Evolutionary conservation across 64 coral and sea anemone species (phyloP).

Genomic region (Stichodactyla mertensii): DNA sequence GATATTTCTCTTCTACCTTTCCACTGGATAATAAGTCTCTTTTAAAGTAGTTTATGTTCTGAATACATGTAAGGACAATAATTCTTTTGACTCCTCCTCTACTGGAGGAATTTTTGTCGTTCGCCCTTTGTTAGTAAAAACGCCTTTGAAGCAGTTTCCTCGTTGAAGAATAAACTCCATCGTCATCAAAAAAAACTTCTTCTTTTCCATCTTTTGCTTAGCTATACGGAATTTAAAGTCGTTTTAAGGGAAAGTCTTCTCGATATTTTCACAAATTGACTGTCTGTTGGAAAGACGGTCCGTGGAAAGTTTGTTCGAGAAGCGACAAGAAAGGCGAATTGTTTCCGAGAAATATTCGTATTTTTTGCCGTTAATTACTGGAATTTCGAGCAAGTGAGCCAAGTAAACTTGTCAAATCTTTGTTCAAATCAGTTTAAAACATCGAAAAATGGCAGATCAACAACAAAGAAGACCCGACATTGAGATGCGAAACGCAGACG

Average conservation of each 20-base stretch:
- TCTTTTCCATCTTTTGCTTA: not conserved
- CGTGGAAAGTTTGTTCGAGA: not conserved
- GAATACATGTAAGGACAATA: too few relatives aligned
- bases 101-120: too few relatives aligned
- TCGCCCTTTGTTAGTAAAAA: not conserved
- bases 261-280: not conserved
- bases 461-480: conserved; percentile 31
- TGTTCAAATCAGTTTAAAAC: not conserved
- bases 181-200: not conserved
- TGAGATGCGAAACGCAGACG: conserved; percentile 1
- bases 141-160: not conserved
- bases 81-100: too few relatives aligned
- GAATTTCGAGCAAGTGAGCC: not conserved
- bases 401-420: not conserved
- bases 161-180: not conserved
- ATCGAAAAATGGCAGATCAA: conserved; percentile 36
- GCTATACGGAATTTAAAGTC: not conserved
- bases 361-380: not conserved
- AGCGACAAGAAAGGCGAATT: not conserved
- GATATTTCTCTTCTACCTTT: too few relatives aligned
- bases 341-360: too few relatives aligned
- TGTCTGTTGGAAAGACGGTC: not conserved
- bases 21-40: too few relatives aligned
- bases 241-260: not conserved
- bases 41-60: too few relatives aligned